Evolutionary conservation across 2,888 invertebrate species (phyloP).

Genomic region (Chrysina gloriosa): DNA sequence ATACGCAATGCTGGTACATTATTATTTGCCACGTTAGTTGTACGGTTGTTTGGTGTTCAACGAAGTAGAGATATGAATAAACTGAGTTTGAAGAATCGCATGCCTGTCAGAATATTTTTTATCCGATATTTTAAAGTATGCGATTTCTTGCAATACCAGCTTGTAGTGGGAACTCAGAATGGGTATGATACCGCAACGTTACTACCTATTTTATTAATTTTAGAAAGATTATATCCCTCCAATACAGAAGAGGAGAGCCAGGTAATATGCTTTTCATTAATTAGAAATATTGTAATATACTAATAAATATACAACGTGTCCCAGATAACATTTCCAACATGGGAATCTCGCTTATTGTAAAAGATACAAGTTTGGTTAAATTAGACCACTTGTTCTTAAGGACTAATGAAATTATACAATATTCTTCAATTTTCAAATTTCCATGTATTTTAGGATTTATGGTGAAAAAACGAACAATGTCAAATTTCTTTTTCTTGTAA

Average conservation of each 20-base stretch:
- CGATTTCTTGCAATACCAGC: constrained; percentile 65
- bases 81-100: constrained; percentile 73
- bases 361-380: too few species aligned
- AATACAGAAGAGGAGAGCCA: constrained; percentile 76
- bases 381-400: too few species aligned
- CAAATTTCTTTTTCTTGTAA: too few species aligned
- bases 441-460: too few species aligned
- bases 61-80: constrained; percentile 71
- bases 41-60: constrained; percentile 88
- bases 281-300: too few species aligned
- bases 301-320: too few species aligned
- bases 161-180: constrained; percentile 61
- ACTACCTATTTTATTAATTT: constrained; percentile 81
- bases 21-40: constrained; percentile 84
- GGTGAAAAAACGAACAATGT: too few species aligned
- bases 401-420: too few species aligned
- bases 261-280: too few species aligned
- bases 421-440: too few species aligned
- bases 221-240: constrained; percentile 83
- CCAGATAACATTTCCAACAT: too few species aligned
- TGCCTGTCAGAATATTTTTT: constrained; percentile 86
- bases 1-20: constrained; percentile 89
- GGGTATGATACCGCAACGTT: constrained; percentile 69
- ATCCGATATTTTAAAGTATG: constrained; percentile 75
- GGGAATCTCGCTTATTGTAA: too few species aligned